These are phyloP conservation scores for Parapsyche elsis DNA, from an alignment of 1,140 invertebrate genomes.

Conservation along the genomic window DNA sequence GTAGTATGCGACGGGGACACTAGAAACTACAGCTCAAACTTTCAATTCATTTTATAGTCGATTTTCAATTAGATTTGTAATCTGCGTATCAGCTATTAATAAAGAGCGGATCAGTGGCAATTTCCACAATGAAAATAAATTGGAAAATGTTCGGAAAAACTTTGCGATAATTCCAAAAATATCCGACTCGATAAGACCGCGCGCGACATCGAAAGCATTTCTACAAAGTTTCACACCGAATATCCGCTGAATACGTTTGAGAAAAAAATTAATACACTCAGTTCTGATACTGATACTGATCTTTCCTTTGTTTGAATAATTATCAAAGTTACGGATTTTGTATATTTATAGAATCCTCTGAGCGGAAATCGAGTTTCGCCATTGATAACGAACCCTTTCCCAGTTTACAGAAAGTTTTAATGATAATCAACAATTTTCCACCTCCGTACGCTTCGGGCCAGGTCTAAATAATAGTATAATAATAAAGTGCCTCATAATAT, in stretches of 20 bases:
- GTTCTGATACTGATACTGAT: neutral
- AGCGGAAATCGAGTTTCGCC: slow-evolving; percentile 1
- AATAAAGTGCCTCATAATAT: slow-evolving; percentile 28
- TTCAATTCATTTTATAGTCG: neutral
- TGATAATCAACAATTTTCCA: slow-evolving; percentile 42
- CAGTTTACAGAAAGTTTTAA: slow-evolving; percentile 25
- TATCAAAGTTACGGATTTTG: neutral
- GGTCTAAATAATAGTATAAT: slow-evolving; percentile 28
- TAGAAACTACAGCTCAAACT: neutral
- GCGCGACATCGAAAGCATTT: too few relatives aligned
- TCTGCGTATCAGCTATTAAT: too few relatives aligned
- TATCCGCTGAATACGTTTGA: too few relatives aligned
- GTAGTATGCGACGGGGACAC: too few relatives aligned
- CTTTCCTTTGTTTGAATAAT: slow-evolving; percentile 14
- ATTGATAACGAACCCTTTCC: slow-evolving; percentile 21
- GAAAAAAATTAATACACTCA: too few relatives aligned
- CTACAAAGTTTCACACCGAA: too few relatives aligned
- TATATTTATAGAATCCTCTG: neutral
- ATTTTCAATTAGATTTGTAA: neutral
- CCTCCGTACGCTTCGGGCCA: slow-evolving; percentile 1
- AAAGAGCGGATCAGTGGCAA: too few relatives aligned
- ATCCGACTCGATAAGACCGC: too few relatives aligned
- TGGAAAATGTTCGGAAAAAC: too few relatives aligned
- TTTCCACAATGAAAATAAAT: too few relatives aligned
- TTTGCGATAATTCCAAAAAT: too few relatives aligned